Base-by-base conservation (phyloP, 2,113 vertebrate species). In the Chloroceryle aenea region DNA sequence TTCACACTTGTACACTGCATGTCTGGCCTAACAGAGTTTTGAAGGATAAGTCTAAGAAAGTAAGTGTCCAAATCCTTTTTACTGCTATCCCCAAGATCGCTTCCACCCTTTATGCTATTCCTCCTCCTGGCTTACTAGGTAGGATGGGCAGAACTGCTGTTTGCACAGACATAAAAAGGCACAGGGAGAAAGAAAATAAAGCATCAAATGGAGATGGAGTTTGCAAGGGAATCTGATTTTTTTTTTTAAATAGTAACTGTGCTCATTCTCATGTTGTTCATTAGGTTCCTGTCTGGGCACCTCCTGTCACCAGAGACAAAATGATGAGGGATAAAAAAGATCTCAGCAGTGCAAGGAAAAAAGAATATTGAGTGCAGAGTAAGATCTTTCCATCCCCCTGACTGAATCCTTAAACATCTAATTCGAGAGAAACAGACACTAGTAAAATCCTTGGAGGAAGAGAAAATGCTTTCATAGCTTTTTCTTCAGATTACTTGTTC, bases 401-500 rank as follows among this genome's bases (percentile, higher is more conserved):
- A 66, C 59, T 84, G 74, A 77, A 75, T 96, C 74, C 75, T 59
- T 90, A 91, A 89, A 93, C 58, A 94, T 30, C 79, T 92, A 90
- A 81, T 56, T 58, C 10, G 1, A 87, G 21, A 67, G 68, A 81
- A 73, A 95, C 20, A 89, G 52, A 90, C 67, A 86, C 74, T 61
- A 68, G 69, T 18, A 94, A 97, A 96, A 90, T 90, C 96, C 87
- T 89, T 72, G 71, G 91, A 95, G 58, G 85, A 55, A 92, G 18
- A 59, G 68, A 94, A 96, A 86, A 93, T 74, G 85, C 71, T 93
- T 97, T 95, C 91, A 88, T 73, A 62, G 85, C 63, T 83, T 90
- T 95, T 95, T 89, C 80, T 76, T 93, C 52, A 75, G 85, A 92
- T 89, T 96, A 84, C 58, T 80, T 84, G 77, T 23, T 86, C 69